These are phyloP conservation scores for Sprattus sprattus DNA, from an alignment of 2,113 vertebrate species.

Conservation along the genomic window DNA sequence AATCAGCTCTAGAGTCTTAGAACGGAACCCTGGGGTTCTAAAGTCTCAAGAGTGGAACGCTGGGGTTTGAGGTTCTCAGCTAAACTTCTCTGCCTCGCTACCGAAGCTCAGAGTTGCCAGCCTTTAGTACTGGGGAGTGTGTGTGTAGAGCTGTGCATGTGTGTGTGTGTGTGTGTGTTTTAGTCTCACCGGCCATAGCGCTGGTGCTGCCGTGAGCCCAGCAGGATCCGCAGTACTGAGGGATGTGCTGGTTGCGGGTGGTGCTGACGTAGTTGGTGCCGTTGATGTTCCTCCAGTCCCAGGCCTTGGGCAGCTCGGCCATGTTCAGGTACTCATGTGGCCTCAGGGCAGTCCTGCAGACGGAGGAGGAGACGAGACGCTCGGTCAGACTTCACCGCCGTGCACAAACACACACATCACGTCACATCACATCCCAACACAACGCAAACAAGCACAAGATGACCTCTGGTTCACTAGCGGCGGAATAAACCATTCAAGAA, in stretches of 20 bases:
- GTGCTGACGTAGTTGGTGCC: slow-evolving; percentile 86
- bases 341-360: slow-evolving; percentile 65
- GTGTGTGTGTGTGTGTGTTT: not conserved
- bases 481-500: not conserved
- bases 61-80: no score
- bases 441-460: not conserved
- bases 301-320: slow-evolving; percentile 73
- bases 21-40: no score
- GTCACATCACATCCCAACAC: not conserved
- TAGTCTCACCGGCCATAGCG: slow-evolving; percentile 82
- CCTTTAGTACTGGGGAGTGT: no score
- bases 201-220: slow-evolving; percentile 97
- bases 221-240: slow-evolving; percentile 97
- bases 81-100: no score
- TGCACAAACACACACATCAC: not conserved
- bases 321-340: slow-evolving; percentile 81
- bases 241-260: slow-evolving; percentile 96
- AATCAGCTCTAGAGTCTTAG: no score
- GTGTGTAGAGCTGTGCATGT: not conserved
- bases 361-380: not conserved
- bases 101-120: no score
- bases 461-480: not conserved
- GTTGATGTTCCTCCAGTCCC: slow-evolving; percentile 90
- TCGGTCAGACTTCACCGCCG: not conserved
- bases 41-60: no score